A percentile compares a stretch with the other conserved stretches of the same genome.
phyloP scores from a whole-genome alignment of 2,113 vertebrate species.

The Cisticola juncidis region DNA sequence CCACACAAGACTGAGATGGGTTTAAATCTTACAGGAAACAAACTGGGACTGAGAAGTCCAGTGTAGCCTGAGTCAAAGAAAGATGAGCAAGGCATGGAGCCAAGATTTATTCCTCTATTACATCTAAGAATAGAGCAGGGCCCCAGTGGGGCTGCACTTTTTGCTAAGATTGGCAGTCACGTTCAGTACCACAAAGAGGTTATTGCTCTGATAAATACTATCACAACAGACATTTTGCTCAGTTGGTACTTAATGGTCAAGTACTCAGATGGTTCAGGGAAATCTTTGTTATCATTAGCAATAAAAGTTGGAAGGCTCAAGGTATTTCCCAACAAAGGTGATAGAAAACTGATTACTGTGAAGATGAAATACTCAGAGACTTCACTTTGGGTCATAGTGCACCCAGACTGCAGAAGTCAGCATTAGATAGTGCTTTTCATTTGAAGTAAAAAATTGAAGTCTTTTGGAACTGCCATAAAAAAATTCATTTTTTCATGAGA shows the following conservation, averaged over 20 bases:
- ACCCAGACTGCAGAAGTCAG: background rate
- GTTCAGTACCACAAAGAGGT: background rate
- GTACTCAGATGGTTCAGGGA: background rate
- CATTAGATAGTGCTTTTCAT: background rate
- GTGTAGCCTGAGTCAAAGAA: background rate
- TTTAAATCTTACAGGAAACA: background rate
- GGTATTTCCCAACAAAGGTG: background rate
- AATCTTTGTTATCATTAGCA: conserved; percentile 8
- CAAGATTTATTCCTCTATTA: background rate
- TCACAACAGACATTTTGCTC: background rate
- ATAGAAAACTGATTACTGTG: background rate
- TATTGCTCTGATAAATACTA: background rate
- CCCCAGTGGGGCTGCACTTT: background rate
- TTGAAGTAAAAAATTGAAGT: background rate
- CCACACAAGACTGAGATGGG: background rate
- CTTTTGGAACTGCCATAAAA: background rate
- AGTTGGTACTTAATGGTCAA: background rate
- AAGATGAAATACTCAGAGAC: background rate
- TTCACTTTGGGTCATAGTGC: background rate
- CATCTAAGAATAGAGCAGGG: background rate
- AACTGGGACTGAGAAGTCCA: background rate
- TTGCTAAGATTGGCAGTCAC: background rate
- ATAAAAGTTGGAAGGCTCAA: background rate
- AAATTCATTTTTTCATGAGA: background rate
- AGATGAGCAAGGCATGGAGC: background rate